These are phyloP conservation scores for Folsomia candida DNA, from an alignment of 2,888 invertebrate species.

Conservation along the genomic window DNA sequence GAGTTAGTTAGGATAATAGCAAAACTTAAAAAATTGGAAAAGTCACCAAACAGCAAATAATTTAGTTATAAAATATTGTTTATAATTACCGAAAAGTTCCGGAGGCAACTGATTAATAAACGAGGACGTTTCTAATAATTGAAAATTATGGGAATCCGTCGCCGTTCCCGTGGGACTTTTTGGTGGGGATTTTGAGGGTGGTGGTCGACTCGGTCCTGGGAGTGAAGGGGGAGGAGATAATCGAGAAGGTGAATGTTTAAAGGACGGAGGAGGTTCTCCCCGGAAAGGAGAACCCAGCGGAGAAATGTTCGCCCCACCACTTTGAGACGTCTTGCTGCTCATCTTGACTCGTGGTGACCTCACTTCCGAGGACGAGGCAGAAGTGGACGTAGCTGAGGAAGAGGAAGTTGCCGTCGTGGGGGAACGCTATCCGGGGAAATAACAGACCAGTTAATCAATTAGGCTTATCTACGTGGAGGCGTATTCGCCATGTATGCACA, in stretches of 20 bases:
- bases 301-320: conserved; percentile 42
- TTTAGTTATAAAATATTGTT: too few relatives aligned
- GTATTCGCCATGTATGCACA: background rate
- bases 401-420: conserved; percentile 49
- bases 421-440: conserved; percentile 40
- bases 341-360: conserved; percentile 45
- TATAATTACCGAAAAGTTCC: conserved; percentile 56
- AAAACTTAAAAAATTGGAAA: background rate
- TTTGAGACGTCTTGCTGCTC: too few relatives aligned
- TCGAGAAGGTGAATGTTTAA: conserved; percentile 44
- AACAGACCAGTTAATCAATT: background rate
- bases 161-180: conserved; percentile 24
- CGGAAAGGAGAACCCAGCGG: conserved; percentile 46
- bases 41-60: background rate
- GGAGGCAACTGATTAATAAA: conserved; percentile 58
- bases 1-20: background rate
- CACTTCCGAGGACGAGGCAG: conserved; percentile 42
- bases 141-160: conserved; percentile 51
- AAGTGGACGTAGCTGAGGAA: conserved; percentile 48
- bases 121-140: conserved; percentile 56
- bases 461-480: background rate
- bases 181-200: conserved; percentile 15
- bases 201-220: conserved; percentile 44
- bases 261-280: conserved; percentile 32
- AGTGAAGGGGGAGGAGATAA: conserved; percentile 46